Base-by-base conservation (phyloP, 2,888 invertebrate genomes). In the Plagodis pulveraria region DNA sequence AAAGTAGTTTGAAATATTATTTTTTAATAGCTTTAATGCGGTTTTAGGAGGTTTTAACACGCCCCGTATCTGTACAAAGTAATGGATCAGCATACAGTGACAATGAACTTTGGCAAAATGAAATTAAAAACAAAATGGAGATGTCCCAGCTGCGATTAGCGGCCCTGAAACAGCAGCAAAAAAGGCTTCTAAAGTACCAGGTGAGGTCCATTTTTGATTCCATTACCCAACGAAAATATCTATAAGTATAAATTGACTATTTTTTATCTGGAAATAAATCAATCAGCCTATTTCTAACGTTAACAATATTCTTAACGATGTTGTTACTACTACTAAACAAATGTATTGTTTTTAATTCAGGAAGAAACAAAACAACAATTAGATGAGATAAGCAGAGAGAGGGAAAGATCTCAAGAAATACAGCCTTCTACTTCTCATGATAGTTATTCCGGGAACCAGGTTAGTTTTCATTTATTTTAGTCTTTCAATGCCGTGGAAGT, bases 111-210 rank as follows among this genome's bases (percentile, higher is more conserved):
- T 92, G 94, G 84, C 94, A 94, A 74, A 92, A 91, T 68, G 93
- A 94, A 70, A 86, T 95, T 36, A 94, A 94, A 69, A 93, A 92
- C 66, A 94, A 94, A 79, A 93, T 95, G 89, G 95, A 95, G 74
- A 86, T 94, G 69, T 94, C 94, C 0, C 94, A 94, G 72, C 91
- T 93, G 65, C 93, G 94, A 38, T 81, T 94, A 55, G 86, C 89
- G 12, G 93, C 94, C 22, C 77, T 94, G 44, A 94, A 94, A 69
- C 94, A 95, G 61, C 94, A 95, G 71, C 94, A 95, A 73, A 89
- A 90, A 61, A 77, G 91, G 62, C 80, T 93, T 32, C 69, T 92
- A 0, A 93, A 92, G 69, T 93, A 91, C 76, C 93, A 93, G 84
- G 93, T 90, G 35, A 50, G 50, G 38, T n/a, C 22, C 22, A 22